Evolutionary conservation across 92 coral and sea anemone genomes (phyloP), one percentile per base, ranked within the genome.

Genomic region (Epizoanthus ramosus): DNA sequence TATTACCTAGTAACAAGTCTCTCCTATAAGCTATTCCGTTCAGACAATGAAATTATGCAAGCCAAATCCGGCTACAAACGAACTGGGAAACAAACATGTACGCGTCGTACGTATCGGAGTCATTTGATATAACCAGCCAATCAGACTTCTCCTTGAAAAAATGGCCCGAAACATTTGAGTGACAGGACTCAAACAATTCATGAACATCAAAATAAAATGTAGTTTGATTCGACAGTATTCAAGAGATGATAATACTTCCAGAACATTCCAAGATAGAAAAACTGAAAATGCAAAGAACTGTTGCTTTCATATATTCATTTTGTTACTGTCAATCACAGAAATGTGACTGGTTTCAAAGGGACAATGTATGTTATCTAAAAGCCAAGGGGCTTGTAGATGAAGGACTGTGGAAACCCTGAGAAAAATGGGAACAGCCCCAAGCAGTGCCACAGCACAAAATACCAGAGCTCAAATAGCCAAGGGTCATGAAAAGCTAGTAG

Each of bases 311-410:
- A 9, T 72, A 19, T 52, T 45, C 57, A 2, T 50, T 72, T 14
- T 47, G 61, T 50, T 72, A 72, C 57, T 72, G 77, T 50, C 35
- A 72, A 52, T 72, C 77, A 21, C 77, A 72, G 17, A 50, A 73
- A 52, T 73, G 79, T 54, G n/a, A 21, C 23, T 70, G 75, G 54
- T 24, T 70, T 39, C 57, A 70, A 39, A 9, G 50, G 5, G 50
- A 43, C 50, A 41, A 41, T 47, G 54, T 50, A 2, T 50, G 54
- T 12, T 71, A 4, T 73, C 33, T 73, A 14, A 54, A 73, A 24
- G 16, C 79, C 3, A 73, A 73, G 6, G 79, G 63, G 17, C 47
- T 54, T 0, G 8, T 39, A 24, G 47, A 54, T 16, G 79, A 73
- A 73, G 79, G 79, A 24, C n/a, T n/a, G 31, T 53, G 3, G 79